Base-by-base conservation (phyloP, 2,113 vertebrate genomes). In the Tragulus kanchil region DNA sequence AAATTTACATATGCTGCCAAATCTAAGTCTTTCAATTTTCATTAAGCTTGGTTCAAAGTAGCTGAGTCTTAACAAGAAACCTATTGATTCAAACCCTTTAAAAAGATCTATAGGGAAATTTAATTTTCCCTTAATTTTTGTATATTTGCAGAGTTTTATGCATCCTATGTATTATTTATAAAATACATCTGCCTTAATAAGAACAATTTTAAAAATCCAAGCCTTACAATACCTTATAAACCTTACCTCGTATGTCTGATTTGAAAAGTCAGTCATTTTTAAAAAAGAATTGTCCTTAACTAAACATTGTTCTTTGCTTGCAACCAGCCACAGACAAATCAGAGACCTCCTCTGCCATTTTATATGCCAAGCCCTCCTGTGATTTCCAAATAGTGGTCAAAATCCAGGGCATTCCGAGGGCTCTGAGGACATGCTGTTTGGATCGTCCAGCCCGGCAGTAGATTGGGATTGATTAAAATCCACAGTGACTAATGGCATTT, bases 101-200 rank as follows among this genome's bases (percentile, higher is more conserved):
- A 69, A 69, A 82, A 93, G 50, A 82, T 59, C 12, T 86, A 8
- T 25, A 82, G 52, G 81, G 84, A 42, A 85, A 69, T 85, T 95
- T 86, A 95, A 73, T 83, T 52, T 81, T 81, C 56, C 48, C 56
- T 48, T 71, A 16, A 82, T 36, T 64, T 78, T 58, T 77, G 56
- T 56, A 5, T 54, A 82, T 75, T 95, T 83, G 23, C 75, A 87
- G 62, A 93, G 54, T 61, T 78, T 95, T 90, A 83, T 65, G 77
- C 25, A 79, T 78, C 85, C n/a, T 42, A 59, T 90, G 5, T 78
- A 84, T 83, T 93, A 16, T 59, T 92, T 71, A 54, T 86, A 93
- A 64, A 95, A 58, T 62, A 92, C 77, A 48, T 82, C 58, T 96
- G 45, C 61, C 85, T 94, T 90, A 94, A 77, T 82, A 89, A 92